Evolutionary conservation across 2,888 invertebrate genomes (phyloP).

Genomic region (Aethes cnicana): DNA sequence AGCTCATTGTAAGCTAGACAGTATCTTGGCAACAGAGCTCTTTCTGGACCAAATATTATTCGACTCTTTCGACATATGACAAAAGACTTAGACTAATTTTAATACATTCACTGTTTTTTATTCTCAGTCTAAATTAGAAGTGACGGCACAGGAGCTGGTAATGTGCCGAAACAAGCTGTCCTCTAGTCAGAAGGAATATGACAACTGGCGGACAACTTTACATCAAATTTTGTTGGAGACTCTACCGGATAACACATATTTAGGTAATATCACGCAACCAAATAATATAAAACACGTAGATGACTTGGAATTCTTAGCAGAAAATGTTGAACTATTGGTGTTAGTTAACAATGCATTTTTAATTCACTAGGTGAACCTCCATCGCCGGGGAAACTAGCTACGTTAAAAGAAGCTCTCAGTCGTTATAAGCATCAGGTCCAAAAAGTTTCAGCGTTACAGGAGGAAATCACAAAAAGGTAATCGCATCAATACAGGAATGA

Average conservation of each 20-base stretch:
- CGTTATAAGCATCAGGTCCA: constrained; percentile 67
- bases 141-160: constrained; percentile 72
- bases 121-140: constrained; percentile 70
- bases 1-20: no score
- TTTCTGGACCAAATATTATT: no score
- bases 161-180: constrained; percentile 60
- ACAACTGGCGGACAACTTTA: constrained; percentile 64
- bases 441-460: constrained; percentile 62
- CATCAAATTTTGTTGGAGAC: constrained; percentile 66
- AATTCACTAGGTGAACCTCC: constrained; percentile 59
- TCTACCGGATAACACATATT: constrained; percentile 58
- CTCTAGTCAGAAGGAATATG: constrained; percentile 62
- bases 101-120: no score
- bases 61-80: no score
- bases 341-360: not conserved
- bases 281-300: no score
- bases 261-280: no score
- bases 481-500: not conserved
- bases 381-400: constrained; percentile 69
- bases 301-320: no score
- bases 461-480: constrained; percentile 69
- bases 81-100: no score
- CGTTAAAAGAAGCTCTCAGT: constrained; percentile 67
- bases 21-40: no score
- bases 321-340: no score